These are phyloP conservation scores for Hyaena hyaena DNA, from an alignment of 2,113 vertebrate species.

Conservation along the genomic window DNA sequence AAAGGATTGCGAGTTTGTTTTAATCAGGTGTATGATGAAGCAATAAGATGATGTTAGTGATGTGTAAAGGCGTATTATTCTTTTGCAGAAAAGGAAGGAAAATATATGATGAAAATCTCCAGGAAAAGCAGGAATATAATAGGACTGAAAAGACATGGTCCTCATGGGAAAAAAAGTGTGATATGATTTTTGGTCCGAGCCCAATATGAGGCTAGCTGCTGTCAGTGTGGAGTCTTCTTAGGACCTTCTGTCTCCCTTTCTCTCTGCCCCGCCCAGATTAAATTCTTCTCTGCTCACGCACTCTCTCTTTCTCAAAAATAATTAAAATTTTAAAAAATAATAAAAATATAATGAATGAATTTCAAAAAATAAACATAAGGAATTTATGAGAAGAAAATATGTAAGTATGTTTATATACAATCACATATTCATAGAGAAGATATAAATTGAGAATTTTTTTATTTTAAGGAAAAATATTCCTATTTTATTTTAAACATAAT, in stretches of 20 bases:
- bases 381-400: background rate
- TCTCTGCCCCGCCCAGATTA: too few species aligned
- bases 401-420: background rate
- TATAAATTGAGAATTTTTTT: background rate
- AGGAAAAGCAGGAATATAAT: background rate
- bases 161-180: background rate
- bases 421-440: background rate
- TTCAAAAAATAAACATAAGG: background rate
- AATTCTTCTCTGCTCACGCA: too few species aligned
- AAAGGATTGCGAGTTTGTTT: background rate
- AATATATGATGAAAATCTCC: background rate
- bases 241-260: too few species aligned
- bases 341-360: background rate
- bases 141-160: background rate
- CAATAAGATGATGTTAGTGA: background rate
- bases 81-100: background rate
- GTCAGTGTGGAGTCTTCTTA: too few species aligned
- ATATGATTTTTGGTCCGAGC: too few species aligned
- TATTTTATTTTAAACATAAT: too few species aligned
- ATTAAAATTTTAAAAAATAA: background rate
- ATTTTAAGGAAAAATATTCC: too few species aligned
- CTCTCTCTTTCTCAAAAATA: too few species aligned
- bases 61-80: background rate
- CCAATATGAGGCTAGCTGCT: too few species aligned
- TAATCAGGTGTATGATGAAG: background rate